Conservation (phyloP, 30 jellyfish, hydroid and myxozoan species). For the Rhopilema esculentum region DNA sequence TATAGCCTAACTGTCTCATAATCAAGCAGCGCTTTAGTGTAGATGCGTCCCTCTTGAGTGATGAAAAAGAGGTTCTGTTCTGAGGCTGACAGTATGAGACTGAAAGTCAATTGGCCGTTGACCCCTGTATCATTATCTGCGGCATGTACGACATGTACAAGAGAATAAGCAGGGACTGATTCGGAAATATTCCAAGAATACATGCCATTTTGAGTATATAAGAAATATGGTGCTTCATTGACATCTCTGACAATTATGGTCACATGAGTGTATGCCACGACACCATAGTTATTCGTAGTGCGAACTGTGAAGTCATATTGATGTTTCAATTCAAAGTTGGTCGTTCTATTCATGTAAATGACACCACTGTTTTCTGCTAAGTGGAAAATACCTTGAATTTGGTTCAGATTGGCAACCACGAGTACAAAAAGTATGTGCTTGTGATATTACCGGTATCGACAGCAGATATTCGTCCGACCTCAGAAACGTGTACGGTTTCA, state of each 20-base stretch:
- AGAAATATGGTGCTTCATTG: slow-evolving; percentile 86
- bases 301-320: slow-evolving; percentile 81
- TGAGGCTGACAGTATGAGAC: slow-evolving; percentile 59
- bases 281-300: slow-evolving; percentile 77
- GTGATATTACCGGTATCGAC: slow-evolving; percentile 62
- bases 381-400: slow-evolving; percentile 35
- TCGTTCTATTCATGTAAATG: slow-evolving; percentile 45
- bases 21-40: slow-evolving; percentile 56
- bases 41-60: slow-evolving; percentile 73
- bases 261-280: slow-evolving; percentile 70
- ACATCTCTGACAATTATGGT: slow-evolving; percentile 77
- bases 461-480: slow-evolving; percentile 61
- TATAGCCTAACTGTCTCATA: slow-evolving; percentile 64
- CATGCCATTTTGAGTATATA: slow-evolving; percentile 33
- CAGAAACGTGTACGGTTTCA: slow-evolving; percentile 17
- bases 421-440: slow-evolving; percentile 38
- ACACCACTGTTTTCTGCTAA: slow-evolving; percentile 49
- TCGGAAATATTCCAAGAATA: slow-evolving; percentile 78
- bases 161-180: slow-evolving; percentile 65
- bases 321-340: slow-evolving; percentile 65
- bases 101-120: slow-evolving; percentile 73
- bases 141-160: slow-evolving; percentile 68
- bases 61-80: slow-evolving; percentile 51
- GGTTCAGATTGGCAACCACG: slow-evolving; percentile 40
- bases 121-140: slow-evolving; percentile 74